phyloP scores from a whole-genome alignment of 2,113 vertebrate species.

The Pedionomus torquatus region DNA sequence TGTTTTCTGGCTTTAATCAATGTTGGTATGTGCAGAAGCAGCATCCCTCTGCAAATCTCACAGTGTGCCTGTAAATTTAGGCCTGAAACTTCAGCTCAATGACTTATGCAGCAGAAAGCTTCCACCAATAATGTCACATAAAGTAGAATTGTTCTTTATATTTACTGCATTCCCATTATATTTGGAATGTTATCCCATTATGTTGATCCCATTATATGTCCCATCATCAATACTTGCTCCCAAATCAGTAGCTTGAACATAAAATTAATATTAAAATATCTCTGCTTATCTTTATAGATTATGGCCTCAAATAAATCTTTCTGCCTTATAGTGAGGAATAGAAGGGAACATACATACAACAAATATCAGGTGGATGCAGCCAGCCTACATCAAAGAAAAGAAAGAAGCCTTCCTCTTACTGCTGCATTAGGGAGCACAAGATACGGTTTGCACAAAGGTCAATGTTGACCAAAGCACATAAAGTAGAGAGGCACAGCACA shows the following conservation, averaged over 20 bases:
- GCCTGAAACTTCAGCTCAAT: not conserved
- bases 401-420: not conserved
- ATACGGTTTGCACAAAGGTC: not conserved
- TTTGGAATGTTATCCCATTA: no score
- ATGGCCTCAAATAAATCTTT: not conserved
- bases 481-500: accelerated
- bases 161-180: not conserved
- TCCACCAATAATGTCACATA: not conserved
- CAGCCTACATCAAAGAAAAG: not conserved
- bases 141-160: not conserved
- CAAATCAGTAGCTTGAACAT: not conserved
- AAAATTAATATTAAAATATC: constrained; percentile 3
- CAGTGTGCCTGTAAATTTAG: not conserved
- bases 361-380: not conserved
- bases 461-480: not conserved
- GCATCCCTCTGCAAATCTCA: not conserved
- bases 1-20: not conserved
- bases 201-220: not conserved
- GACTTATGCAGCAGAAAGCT: not conserved
- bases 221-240: not conserved
- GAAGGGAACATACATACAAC: not conserved
- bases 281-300: not conserved
- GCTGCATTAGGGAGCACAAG: not conserved
- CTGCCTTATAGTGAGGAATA: not conserved
- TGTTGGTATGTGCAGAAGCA: not conserved